Conservation (phyloP, 2,797 vertebrate species). For the Macropus fuliginosus region DNA sequence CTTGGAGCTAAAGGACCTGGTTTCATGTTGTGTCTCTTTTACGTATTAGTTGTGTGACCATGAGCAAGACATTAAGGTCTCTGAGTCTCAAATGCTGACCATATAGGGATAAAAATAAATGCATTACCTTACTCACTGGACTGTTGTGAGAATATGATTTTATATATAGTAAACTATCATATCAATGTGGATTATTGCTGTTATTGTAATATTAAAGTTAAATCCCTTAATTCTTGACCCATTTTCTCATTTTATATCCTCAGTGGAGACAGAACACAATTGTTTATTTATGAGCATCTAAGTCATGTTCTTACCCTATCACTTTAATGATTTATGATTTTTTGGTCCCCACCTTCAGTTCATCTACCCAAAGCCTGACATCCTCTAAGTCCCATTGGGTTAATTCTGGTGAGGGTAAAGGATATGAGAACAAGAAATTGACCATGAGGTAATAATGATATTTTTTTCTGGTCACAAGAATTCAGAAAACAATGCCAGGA, state of each 20-base stretch:
- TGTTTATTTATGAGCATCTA: conserved; percentile 38
- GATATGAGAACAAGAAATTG: background rate
- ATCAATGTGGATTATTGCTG: background rate
- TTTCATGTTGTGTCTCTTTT: background rate
- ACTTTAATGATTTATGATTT: background rate
- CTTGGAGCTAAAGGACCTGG: background rate
- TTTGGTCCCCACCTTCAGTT: background rate
- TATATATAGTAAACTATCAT: background rate
- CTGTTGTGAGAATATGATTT: background rate
- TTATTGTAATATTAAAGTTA: conserved; percentile 26
- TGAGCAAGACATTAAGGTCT: background rate
- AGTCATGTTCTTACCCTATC: background rate
- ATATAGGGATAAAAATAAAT: background rate
- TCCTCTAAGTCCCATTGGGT: background rate
- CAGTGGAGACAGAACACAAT: conserved; percentile 43
- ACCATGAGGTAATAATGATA: background rate
- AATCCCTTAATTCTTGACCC: conserved; percentile 47
- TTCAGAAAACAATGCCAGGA: background rate
- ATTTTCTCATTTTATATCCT: conserved; percentile 38
- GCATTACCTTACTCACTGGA: background rate
- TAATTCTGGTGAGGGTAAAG: background rate
- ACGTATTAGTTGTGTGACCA: background rate
- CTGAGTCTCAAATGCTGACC: background rate
- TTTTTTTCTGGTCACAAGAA: background rate
- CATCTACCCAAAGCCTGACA: conserved; percentile 15